Evolutionary conservation across 2,797 vertebrate genomes (phyloP), one percentile per base, ranked within the genome.

Genomic region (Bradypodion ventrale): DNA sequence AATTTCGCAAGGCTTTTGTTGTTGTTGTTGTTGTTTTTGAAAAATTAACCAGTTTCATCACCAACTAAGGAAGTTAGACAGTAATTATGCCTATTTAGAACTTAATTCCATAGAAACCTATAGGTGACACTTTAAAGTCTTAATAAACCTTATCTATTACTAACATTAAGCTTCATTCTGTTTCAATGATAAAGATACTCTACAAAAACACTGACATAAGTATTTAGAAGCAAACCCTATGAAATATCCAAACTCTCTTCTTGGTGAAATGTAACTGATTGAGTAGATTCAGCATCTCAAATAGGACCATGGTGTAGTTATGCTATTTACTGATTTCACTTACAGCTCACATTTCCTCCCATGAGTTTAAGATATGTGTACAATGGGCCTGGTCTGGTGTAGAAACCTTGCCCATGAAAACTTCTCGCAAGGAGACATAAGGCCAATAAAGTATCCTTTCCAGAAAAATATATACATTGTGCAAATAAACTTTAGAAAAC

Each of bases 391-490:
- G 15, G 52, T 23, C 29, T 32, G 19, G n/a, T n/a, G 21, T 9
- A 75, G n/a, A 52, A 52, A 75, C 52, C 2, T 21, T 75, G 29
- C 16, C 13, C 29, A 49, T 56, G 52, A 56, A 56, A 42, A 42
- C 29, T n/a, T 73, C 35, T 27, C 42, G 16, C 44, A 73, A 44
- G 27, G 25, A n/a, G 75, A 59, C 8, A 5, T 2, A 74, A 25
- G 0, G 12, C 1, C 10, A 8, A 29, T 1, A 60, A 80, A 49
- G 0, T 0, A 1, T 42, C 7, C 1, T 16, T 80, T 73, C 15
- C 0, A 42, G 5, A 0, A 44, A 21, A 56, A 7, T n/a, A 0
- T 46, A 0, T 29, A 0, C 10, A 27, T 12, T 35, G 29, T 37
- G 8, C 25, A 72, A 21, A 3, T 5, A 7, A 23, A 42, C 12